These are phyloP conservation scores for Heliothis subflexa DNA, from an alignment of 1,140 invertebrate species.

Conservation along the genomic window DNA sequence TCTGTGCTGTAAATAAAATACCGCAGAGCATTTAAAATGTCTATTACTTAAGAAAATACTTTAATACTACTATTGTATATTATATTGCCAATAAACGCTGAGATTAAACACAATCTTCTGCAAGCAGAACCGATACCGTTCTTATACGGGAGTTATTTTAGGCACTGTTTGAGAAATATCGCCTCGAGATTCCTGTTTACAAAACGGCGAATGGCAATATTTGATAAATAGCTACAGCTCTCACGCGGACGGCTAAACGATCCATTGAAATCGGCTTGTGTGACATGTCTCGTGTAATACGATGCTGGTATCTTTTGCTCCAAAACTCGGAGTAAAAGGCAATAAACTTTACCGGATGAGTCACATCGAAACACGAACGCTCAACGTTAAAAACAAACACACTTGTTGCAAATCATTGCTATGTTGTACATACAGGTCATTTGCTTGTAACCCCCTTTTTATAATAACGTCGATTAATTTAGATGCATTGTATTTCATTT, in stretches of 20 bases:
- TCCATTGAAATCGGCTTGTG: not conserved
- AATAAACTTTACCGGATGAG: conserved; percentile 36
- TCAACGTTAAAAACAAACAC: not conserved
- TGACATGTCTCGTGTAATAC: not conserved
- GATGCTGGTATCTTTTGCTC: not conserved
- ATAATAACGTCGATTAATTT: too few relatives aligned
- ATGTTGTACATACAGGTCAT: not conserved
- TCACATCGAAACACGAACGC: conserved; percentile 20
- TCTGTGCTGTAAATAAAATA: too few relatives aligned
- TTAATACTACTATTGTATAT: too few relatives aligned
- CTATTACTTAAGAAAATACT: too few relatives aligned
- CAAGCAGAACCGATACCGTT: conserved; percentile 1
- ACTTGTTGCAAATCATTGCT: not conserved
- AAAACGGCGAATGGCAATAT: conserved; percentile 38
- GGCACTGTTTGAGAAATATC: conserved; percentile 41
- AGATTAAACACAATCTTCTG: conserved; percentile 5
- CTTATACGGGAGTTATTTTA: conserved; percentile 37
- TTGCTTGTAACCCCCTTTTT: not conserved
- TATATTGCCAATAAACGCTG: too few relatives aligned
- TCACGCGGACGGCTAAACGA: not conserved
- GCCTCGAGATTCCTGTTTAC: conserved; percentile 35
- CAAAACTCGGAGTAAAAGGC: conserved; percentile 27
- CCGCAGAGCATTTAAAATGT: too few relatives aligned
- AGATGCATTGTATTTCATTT: too few relatives aligned
- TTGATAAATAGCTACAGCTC: conserved; percentile 22